These are phyloP conservation scores for Hypotaenidia philippensis DNA, from an alignment of 2,797 vertebrate species.

Conservation along the genomic window DNA sequence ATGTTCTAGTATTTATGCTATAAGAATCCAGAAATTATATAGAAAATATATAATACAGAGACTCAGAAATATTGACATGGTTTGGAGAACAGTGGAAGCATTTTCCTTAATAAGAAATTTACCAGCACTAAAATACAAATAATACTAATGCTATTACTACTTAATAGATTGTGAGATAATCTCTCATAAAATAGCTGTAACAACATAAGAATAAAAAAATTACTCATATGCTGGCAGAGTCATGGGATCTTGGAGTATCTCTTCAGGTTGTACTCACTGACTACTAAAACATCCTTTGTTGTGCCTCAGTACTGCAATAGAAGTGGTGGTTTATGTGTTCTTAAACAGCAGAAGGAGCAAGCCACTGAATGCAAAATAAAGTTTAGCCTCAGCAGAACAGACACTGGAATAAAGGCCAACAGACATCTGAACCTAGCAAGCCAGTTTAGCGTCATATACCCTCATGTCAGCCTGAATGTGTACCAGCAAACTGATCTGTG, in stretches of 20 bases:
- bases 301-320: neutral
- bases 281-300: conserved; percentile 11
- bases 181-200: neutral
- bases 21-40: neutral
- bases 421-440: conserved; percentile 18
- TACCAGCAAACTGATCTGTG: neutral
- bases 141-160: neutral
- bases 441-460: neutral
- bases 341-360: neutral
- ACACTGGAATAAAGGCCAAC: conserved; percentile 3
- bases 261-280: neutral
- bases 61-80: neutral
- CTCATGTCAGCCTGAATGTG: neutral
- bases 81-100: neutral
- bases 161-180: neutral
- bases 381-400: neutral
- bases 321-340: neutral
- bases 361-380: neutral
- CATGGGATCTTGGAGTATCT: neutral
- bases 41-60: neutral
- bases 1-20: neutral
- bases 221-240: neutral
- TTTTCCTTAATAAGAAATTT: neutral
- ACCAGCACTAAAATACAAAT: neutral
- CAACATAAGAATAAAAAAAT: neutral